phyloP scores from a whole-genome alignment of 1,140 invertebrate genomes.

The Euglossa dilemma region DNA sequence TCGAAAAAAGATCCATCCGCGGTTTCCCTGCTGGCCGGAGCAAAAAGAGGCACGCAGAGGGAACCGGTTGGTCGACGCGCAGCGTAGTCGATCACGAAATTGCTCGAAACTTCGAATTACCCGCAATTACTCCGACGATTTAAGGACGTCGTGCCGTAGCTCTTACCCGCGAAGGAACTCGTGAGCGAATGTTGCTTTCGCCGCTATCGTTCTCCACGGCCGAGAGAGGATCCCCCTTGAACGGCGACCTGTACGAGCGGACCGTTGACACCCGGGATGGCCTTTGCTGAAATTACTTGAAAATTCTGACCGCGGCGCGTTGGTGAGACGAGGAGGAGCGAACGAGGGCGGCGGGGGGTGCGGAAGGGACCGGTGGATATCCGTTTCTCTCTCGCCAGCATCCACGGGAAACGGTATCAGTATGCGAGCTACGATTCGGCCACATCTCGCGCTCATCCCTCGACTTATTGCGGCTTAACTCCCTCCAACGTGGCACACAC shows the following conservation, averaged over 20 bases:
- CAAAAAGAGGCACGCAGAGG: background rate
- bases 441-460: constrained; percentile 82
- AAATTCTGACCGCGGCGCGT: constrained; percentile 59
- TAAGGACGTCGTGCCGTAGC: constrained; percentile 14
- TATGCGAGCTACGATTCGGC: constrained; percentile 82
- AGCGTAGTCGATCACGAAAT: constrained; percentile 19
- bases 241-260: background rate
- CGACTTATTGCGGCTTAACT: constrained; percentile 83
- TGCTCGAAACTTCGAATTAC: constrained; percentile 28
- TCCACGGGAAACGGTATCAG: constrained; percentile 78
- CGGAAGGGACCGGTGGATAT: constrained; percentile 20
- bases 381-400: constrained; percentile 44
- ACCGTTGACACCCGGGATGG: constrained; percentile 45
- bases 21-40: background rate
- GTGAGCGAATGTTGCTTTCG: background rate
- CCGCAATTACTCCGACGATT: constrained; percentile 11
- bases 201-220: background rate
- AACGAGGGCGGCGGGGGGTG: background rate
- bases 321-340: constrained; percentile 9
- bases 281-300: constrained; percentile 55
- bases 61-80: constrained; percentile 2
- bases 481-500: constrained; percentile 67
- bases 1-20: too few species aligned
- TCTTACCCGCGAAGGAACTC: background rate
- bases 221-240: background rate